Percentiles rank a stretch among this genome's conserved stretches.
phyloP scores from a whole-genome alignment of 2,113 vertebrate genomes.

The Oryctolagus cuniculus region mOryCun1.1 NC_091434.1:33439001-33439500 shows the following conservation, averaged over 20 bases:
- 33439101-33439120: not conserved
- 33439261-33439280: not conserved
- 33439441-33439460: not conserved
- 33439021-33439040: conserved; percentile 45
- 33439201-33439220: not conserved
- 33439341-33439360: not conserved
- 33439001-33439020: not conserved
- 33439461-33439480: not conserved
- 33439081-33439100: conserved; percentile 56
- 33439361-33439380: not conserved
- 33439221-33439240: not conserved
- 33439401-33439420: not conserved
- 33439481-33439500: not conserved
- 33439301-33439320: conserved; percentile 34
- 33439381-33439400: not conserved
- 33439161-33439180: not conserved
- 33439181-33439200: not conserved
- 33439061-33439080: conserved; percentile 1
- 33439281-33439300: not conserved
- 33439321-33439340: not conserved
- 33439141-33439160: not conserved
- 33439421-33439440: not conserved
- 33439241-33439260: conserved; percentile 39
- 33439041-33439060: conserved; percentile 48
- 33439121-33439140: not conserved